Evolutionary conservation across 2,888 invertebrate species (phyloP), one percentile per base, ranked within the genome.

Genomic region (Caenorhabditis angaria): DNA sequence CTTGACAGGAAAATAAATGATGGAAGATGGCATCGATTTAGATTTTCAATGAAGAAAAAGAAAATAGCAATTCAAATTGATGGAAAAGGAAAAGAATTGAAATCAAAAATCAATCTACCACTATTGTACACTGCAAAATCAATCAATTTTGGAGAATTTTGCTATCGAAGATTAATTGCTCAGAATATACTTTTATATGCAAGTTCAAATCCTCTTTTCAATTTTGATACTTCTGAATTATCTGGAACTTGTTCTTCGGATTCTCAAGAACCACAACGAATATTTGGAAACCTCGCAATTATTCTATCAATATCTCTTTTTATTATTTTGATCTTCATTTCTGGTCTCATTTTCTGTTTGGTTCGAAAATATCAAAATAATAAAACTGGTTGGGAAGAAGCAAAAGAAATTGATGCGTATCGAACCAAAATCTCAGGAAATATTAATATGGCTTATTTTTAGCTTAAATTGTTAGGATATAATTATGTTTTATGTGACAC

Each of bases 81-180:
- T 62, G 71, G 74, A 24, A 59, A 67, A 12, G 79, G 79, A 18
- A 72, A 77, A 53, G 79, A 80, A 63, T 70, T 75, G 48, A 69
- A 63, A 35, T 72, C 72, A 5, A 53, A 67, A 2, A 41, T 68
- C 2, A 10, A 64, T 18, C 57, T 72, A 28, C 67, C 67, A 20
- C 62, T 61, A 62, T 51, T 68, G 1, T 68, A 61, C 65, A 57
- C 59, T 1, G 24, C 67, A 0, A 8, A 3, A 8, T 32, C n/a
- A 2, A 65, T 67, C 20, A 51, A 48, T 10, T 2, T 72, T 22
- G 20, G 54, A 20, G 27, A 25, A 10, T 27, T 64, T 27, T 72
- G 71, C 27, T 65, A 65, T 53, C 60, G 67, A 32, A 64, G 72
- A 20, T 29, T 72, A 18, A 59, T 72, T 6, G 64, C 53, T 4